Percentiles rank a stretch among this genome's conserved stretches.
These are phyloP conservation scores for Ispidina lecontei DNA, from an alignment of 2,797 vertebrate species.

Conservation along the genomic window DNA sequence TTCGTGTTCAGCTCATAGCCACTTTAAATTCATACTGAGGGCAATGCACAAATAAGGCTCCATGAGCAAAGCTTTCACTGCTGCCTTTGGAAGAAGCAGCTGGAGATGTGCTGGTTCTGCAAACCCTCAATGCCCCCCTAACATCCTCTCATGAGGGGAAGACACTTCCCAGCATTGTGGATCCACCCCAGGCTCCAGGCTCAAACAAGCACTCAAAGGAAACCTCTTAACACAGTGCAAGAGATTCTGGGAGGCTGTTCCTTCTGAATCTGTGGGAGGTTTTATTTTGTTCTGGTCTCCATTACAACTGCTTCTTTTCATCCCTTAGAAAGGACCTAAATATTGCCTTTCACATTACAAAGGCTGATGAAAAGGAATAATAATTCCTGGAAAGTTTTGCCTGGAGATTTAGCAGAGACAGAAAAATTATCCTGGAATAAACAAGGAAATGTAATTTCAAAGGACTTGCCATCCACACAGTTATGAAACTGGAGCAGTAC, in stretches of 20 bases:
- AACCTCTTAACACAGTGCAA: background rate
- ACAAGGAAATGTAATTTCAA: background rate
- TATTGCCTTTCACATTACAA: constrained; percentile 35
- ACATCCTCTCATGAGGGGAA: background rate
- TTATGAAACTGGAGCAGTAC: background rate
- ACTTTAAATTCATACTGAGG: background rate
- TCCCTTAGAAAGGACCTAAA: constrained; percentile 42
- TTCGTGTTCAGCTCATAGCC: background rate
- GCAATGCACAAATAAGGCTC: background rate
- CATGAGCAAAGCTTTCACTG: background rate
- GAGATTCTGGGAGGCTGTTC: background rate
- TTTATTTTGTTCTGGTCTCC: constrained; percentile 43
- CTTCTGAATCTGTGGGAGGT: background rate
- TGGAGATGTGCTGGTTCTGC: background rate
- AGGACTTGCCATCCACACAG: background rate
- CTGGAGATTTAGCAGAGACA: background rate
- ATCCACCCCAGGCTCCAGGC: background rate
- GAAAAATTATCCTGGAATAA: constrained; percentile 20
- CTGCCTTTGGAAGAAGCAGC: background rate
- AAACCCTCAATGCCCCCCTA: background rate
- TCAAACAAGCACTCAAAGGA: background rate
- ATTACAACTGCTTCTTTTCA: background rate
- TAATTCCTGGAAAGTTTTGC: constrained; percentile 47
- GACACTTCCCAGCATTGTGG: background rate
- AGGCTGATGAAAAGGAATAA: background rate